Evolutionary conservation across 2,888 invertebrate species (phyloP).

Genomic region (Netelia fuscicornis): DNA sequence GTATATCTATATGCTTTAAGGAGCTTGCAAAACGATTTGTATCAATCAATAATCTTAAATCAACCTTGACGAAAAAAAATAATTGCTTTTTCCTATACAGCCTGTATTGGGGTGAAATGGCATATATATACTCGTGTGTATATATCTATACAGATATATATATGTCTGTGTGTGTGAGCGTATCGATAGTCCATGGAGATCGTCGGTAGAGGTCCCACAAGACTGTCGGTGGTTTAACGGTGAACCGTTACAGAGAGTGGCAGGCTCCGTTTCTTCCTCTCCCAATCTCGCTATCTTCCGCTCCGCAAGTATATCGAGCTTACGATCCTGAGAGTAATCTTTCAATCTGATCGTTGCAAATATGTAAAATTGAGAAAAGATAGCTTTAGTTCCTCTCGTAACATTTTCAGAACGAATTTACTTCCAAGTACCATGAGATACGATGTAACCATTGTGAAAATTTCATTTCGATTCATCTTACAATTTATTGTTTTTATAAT

Average conservation of each 20-base stretch:
- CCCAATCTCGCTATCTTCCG: neutral
- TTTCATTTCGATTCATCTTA: no score
- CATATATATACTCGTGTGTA: neutral
- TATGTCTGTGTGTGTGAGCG: neutral
- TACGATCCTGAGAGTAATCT: conserved; percentile 34
- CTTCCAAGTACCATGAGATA: neutral
- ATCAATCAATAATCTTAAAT: no score
- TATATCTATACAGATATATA: no score
- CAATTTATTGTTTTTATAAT: no score
- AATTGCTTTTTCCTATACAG: neutral
- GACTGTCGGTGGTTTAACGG: conserved; percentile 13
- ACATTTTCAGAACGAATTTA: neutral
- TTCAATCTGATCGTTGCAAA: conserved; percentile 47
- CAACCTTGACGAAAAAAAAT: no score
- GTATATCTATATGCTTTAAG: no score
- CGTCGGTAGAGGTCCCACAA: conserved; percentile 37
- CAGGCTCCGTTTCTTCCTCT: conserved; percentile 10
- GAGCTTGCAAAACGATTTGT: no score
- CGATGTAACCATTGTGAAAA: no score
- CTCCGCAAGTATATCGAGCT: conserved; percentile 30
- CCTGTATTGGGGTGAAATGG: neutral
- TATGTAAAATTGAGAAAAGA: conserved; percentile 51
- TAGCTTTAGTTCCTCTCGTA: neutral
- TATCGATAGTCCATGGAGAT: conserved; percentile 39
- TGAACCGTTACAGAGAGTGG: conserved; percentile 23